Evolutionary conservation across 2,888 invertebrate species (phyloP).

Genomic region (Latrodectus hesperus): DNA sequence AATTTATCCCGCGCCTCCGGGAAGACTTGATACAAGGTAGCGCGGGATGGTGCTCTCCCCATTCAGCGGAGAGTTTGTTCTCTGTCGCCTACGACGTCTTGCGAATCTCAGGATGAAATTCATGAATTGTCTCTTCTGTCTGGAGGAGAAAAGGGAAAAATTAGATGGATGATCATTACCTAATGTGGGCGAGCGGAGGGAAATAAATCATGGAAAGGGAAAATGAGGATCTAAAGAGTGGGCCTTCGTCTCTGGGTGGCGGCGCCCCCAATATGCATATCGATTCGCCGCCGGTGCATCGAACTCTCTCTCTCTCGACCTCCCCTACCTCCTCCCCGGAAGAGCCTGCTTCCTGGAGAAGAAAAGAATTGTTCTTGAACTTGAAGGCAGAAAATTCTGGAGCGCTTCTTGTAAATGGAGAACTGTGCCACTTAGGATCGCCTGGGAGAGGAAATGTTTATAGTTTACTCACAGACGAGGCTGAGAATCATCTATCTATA

Average conservation of each 20-base stretch:
- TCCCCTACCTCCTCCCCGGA: not conserved
- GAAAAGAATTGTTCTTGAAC: slow-evolving; percentile 13
- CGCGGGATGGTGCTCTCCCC: not conserved
- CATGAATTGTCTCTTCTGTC: slow-evolving; percentile 1
- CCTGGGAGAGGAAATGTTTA: no score
- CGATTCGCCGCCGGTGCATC: slow-evolving; percentile 38
- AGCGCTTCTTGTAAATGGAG: not conserved
- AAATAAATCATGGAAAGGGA: slow-evolving; percentile 48
- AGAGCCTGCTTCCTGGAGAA: not conserved
- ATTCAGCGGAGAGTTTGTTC: not conserved
- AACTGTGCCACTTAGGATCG: no score
- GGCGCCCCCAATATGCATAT: slow-evolving; percentile 62
- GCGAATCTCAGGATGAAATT: slow-evolving; percentile 3
- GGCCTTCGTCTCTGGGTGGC: slow-evolving; percentile 34
- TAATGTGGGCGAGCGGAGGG: slow-evolving; percentile 26
- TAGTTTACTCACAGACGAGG: no score
- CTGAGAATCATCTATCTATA: no score
- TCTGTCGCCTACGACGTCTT: not conserved
- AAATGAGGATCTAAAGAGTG: slow-evolving; percentile 27
- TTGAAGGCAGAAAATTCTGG: not conserved
- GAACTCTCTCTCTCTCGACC: not conserved
- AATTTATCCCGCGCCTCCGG: slow-evolving; percentile 43
- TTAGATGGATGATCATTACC: slow-evolving; percentile 59
- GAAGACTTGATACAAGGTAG: slow-evolving; percentile 52
- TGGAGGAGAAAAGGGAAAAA: slow-evolving; percentile 24